Conservation (phyloP, 2,113 vertebrate species). For the Crotalus horridus region DNA sequence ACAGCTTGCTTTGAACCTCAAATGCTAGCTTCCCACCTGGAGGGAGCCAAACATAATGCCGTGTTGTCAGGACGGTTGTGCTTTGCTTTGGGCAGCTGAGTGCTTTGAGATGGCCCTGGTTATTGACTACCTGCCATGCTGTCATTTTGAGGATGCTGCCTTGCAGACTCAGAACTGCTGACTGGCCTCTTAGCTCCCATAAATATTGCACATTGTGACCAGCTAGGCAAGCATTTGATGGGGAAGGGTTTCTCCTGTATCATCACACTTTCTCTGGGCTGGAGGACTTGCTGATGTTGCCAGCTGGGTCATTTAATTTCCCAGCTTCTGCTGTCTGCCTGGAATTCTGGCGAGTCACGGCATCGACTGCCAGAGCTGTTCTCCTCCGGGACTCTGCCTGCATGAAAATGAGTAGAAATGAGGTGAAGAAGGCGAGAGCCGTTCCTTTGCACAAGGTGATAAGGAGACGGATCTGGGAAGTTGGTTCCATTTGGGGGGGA, state of each 20-base stretch:
- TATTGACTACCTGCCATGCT: not conserved
- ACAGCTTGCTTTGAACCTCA: not conserved
- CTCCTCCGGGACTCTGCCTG: not conserved
- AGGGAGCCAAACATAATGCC: not conserved
- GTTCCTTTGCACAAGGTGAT: not conserved
- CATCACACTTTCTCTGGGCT: not conserved
- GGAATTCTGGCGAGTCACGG: not conserved
- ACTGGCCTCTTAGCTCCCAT: not conserved
- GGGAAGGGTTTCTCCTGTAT: not conserved
- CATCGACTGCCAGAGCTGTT: not conserved
- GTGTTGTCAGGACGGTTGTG: accelerated
- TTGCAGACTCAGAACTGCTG: not conserved
- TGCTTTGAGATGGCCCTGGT: not conserved
- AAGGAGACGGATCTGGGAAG: not conserved
- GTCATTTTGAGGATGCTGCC: not conserved
- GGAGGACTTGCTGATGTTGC: not conserved
- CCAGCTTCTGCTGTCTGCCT: not conserved
- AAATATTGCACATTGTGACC: not conserved
- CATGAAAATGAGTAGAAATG: slow-evolving; percentile 13
- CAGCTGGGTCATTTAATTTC: not conserved
- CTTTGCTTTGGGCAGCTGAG: not conserved
- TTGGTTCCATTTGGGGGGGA: not conserved
- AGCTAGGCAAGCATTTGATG: too few species aligned
- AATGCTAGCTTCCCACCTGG: not conserved
- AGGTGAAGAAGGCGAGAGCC: slow-evolving; percentile 3